Conservation (phyloP, 2,113 vertebrate genomes). For the Ondatra zibethicus region DNA sequence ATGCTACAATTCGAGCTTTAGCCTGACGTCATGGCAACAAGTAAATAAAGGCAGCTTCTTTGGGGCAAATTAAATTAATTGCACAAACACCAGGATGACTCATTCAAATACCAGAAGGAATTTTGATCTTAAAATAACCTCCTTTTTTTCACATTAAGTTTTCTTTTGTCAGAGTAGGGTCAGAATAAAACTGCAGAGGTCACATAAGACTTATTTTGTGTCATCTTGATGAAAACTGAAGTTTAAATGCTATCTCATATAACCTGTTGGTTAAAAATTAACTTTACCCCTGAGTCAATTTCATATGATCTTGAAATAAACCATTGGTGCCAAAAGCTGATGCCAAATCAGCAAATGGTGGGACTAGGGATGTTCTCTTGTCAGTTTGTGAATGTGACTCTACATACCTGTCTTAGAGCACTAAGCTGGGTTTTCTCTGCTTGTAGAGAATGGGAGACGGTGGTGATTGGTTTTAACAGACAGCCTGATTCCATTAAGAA, state of each 20-base stretch:
- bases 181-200: background rate
- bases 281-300: background rate
- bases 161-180: background rate
- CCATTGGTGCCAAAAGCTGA: background rate
- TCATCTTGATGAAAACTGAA: background rate
- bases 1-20: background rate
- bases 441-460: background rate
- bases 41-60: background rate
- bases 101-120: constrained; percentile 25
- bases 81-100: background rate
- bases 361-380: background rate
- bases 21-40: background rate
- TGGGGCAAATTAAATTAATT: constrained; percentile 42
- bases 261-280: background rate
- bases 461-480: background rate
- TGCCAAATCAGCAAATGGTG: background rate
- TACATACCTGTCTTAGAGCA: background rate
- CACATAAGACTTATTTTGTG: background rate
- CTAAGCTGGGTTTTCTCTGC: background rate
- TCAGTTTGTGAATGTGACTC: background rate
- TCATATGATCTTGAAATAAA: background rate
- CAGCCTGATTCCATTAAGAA: background rate
- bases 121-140: constrained; percentile 60
- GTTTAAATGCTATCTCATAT: background rate
- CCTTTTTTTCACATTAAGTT: background rate